Base-by-base conservation (phyloP, 2,797 vertebrate genomes). In the Hypotaenidia okinawae region DNA sequence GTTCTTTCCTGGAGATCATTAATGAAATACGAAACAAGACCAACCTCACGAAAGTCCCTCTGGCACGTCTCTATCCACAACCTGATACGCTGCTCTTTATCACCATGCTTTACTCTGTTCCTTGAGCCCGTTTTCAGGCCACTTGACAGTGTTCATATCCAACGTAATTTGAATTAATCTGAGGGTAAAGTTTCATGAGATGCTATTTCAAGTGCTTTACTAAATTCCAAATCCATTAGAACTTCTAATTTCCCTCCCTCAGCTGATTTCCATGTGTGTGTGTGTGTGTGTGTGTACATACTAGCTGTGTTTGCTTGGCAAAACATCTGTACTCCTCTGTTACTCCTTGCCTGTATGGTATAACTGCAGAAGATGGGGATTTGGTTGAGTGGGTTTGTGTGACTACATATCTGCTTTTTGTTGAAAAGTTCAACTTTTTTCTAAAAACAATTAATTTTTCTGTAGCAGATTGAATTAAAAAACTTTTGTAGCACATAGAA, bases 201-300 rank as follows among this genome's bases (percentile, higher is more conserved):
- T 90, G 84, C 67, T 85, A 63, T 97, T 96, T 95, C 96, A 90
- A 97, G 95, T 80, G 67, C 93, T 97, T 97, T 95, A 88, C 95
- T 97, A 83, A 96, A 97, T 97, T 97, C 86, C 89, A 95, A 96
- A 97, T 90, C 94, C 95, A 97, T 97, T 97, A 94, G 76, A 94
- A 96, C 86, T 95, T 86, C 89, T 91, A 94, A 92, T 93, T 95
- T 94, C 78, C 61, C 78, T 95, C 96, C 84, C 95, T 87, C 47
- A 4, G 74, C 90, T 97, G 95, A 95, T 96, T 91, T 96, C 63
- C 0, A 1, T 76, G 54, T 0, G 0, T 95, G 96, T 85, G 24
- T 95, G 94, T 95, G 96, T 85, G 24, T 95, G 94, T 95, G 96
- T 85, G 24, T 95, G 94, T 95, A 82, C 91, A 78, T 49, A 87